phyloP scores from a whole-genome alignment of 2,797 vertebrate genomes.

The Buphagus erythrorhynchus region DNA sequence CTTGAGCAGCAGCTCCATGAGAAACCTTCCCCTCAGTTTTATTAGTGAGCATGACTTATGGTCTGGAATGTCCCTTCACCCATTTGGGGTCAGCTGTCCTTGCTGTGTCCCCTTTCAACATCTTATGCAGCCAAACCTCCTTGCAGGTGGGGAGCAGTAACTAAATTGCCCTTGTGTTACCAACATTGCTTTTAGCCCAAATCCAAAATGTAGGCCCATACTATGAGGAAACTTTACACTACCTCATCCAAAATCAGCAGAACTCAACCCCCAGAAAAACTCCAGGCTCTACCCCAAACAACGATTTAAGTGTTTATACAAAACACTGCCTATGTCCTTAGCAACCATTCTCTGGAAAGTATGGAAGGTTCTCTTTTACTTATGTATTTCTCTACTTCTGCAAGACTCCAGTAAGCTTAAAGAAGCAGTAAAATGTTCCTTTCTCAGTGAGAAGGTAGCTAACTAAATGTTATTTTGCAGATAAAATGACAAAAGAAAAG shows the following conservation, averaged over 20 bases:
- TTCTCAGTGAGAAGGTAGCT: neutral
- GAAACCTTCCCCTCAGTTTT: neutral
- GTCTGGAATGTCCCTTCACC: too few relatives aligned
- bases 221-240: neutral
- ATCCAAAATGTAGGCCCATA: neutral
- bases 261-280: accelerated
- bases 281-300: accelerated
- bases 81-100: neutral
- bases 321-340: neutral
- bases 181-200: neutral
- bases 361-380: neutral
- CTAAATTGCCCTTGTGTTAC: accelerated
- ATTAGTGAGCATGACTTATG: neutral
- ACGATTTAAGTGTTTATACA: neutral
- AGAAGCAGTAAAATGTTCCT: neutral
- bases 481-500: neutral
- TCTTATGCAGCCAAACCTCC: too few relatives aligned
- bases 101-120: neutral
- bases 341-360: neutral
- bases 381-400: accelerated
- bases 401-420: neutral
- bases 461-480: neutral
- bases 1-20: neutral
- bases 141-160: accelerated
- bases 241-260: neutral